Conservation (phyloP, 2,797 vertebrate genomes). For the Rallus crepitans region DNA sequence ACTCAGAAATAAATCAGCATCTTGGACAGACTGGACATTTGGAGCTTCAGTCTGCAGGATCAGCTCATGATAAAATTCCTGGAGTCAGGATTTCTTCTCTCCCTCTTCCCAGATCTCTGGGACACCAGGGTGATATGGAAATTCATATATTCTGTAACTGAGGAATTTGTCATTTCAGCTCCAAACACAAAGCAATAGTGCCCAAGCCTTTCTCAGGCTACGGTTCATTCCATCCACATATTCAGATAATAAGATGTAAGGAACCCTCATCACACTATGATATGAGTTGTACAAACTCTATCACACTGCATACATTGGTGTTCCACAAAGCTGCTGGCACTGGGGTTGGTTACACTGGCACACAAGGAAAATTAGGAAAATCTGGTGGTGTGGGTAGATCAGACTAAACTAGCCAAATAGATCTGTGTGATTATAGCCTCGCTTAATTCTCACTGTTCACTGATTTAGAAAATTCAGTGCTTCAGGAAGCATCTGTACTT, state of each 20-base stretch:
- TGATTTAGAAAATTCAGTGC: background rate
- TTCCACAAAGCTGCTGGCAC: background rate
- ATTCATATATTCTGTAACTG: background rate
- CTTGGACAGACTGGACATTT: background rate
- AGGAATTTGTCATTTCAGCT: background rate
- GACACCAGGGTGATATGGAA: background rate
- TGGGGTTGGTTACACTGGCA: background rate
- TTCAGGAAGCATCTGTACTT: background rate
- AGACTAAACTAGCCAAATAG: background rate
- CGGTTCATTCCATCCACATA: background rate
- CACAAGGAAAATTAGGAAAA: background rate
- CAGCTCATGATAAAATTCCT: background rate
- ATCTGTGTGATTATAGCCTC: background rate
- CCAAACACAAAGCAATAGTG: background rate
- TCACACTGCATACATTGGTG: background rate
- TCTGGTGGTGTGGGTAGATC: background rate
- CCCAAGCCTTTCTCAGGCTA: background rate
- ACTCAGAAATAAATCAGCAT: background rate
- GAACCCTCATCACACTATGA: background rate
- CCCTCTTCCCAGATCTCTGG: background rate
- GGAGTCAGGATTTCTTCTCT: background rate
- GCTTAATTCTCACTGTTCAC: background rate
- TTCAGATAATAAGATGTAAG: background rate
- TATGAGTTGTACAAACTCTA: background rate
- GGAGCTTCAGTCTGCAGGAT: background rate